phyloP scores from a whole-genome alignment of 2,113 vertebrate species.

The Chascanopsetta lugubris region DNA sequence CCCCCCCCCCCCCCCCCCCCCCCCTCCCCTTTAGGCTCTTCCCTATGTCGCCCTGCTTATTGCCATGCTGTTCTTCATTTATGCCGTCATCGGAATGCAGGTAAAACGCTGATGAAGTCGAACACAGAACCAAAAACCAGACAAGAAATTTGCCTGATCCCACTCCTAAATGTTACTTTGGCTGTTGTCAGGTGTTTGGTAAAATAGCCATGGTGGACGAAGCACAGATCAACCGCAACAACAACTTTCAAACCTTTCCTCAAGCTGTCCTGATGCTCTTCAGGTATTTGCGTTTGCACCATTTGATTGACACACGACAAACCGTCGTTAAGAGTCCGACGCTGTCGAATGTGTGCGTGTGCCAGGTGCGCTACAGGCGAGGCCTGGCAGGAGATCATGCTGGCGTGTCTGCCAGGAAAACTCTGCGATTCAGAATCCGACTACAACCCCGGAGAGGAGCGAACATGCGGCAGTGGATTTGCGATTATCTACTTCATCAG shows the following conservation, averaged over 20 bases:
- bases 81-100: slow-evolving; percentile 99
- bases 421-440: slow-evolving; percentile 94
- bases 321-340: too few relatives aligned
- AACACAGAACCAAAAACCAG: too few relatives aligned
- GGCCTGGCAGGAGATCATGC: slow-evolving; percentile 99
- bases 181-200: slow-evolving; percentile 89
- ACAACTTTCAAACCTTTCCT: slow-evolving; percentile 99
- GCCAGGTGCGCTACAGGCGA: slow-evolving; percentile 96
- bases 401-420: slow-evolving; percentile 94
- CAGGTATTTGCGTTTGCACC: slow-evolving; percentile 83
- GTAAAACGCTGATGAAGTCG: too few relatives aligned
- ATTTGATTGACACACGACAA: too few relatives aligned
- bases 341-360: too few relatives aligned
- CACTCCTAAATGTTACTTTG: background rate
- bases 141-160: too few relatives aligned
- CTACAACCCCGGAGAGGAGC: slow-evolving; percentile 90
- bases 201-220: slow-evolving; percentile 98
- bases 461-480: slow-evolving; percentile 93
- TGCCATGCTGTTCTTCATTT: slow-evolving; percentile 99
- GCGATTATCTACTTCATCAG: slow-evolving; percentile 98
- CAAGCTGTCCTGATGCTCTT: slow-evolving; percentile 96
- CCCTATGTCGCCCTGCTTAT: slow-evolving; percentile 97
- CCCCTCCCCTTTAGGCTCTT: too few relatives aligned
- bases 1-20: too few relatives aligned
- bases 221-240: slow-evolving; percentile 97